phyloP scores from a whole-genome alignment of 2,888 invertebrate species.

The Prosopocoilus inquinatus region DNA sequence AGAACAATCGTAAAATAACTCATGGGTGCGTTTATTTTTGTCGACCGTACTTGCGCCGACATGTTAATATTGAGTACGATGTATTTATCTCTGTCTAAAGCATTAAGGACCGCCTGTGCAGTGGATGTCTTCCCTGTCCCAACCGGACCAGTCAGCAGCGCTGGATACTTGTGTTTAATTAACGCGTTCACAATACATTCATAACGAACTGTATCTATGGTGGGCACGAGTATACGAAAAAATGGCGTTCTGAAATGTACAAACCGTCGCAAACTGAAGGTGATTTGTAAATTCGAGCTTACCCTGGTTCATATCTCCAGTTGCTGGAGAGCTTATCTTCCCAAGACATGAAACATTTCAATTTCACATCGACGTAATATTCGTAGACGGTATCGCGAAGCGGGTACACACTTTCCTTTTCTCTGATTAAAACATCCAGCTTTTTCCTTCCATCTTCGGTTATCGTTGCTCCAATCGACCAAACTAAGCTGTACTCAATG shows the following conservation, averaged over 20 bases:
- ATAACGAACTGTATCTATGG: constrained; percentile 84
- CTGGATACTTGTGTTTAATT: constrained; percentile 65
- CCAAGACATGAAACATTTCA: constrained; percentile 73
- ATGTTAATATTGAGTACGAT: constrained; percentile 76
- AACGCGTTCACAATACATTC: constrained; percentile 69
- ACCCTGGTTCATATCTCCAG: constrained; percentile 73
- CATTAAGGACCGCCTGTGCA: constrained; percentile 64
- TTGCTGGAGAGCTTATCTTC: constrained; percentile 71
- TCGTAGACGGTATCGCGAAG: constrained; percentile 86
- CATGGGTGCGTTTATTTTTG: background rate
- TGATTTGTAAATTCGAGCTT: constrained; percentile 20
- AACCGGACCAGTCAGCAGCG: constrained; percentile 77
- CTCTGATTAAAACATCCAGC: constrained; percentile 77
- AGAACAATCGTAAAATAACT: constrained; percentile 16
- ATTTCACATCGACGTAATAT: constrained; percentile 79
- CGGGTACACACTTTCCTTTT: constrained; percentile 78
- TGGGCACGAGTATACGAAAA: constrained; percentile 82
- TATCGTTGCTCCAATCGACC: constrained; percentile 82
- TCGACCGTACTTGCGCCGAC: constrained; percentile 70
- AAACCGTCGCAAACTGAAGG: background rate
- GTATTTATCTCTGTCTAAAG: constrained; percentile 58
- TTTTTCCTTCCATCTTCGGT: constrained; percentile 75
- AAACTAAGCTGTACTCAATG: constrained; percentile 64
- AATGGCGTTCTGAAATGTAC: constrained; percentile 63
- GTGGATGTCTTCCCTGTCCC: constrained; percentile 88